Base-by-base conservation (phyloP, 1,140 invertebrate genomes). In the Camponotus vicinus region DNA sequence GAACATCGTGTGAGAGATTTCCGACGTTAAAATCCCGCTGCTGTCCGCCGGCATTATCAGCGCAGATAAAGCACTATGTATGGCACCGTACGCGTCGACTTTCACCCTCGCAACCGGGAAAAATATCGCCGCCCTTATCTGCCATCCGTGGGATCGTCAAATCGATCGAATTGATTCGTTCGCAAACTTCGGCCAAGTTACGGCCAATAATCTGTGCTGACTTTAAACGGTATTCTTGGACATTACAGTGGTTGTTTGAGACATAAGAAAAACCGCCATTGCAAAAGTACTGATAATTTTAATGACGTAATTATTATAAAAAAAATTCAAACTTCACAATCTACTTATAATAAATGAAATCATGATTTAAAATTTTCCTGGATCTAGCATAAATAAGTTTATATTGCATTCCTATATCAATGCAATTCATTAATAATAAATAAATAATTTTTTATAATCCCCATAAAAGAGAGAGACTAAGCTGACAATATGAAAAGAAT, bases 151-250 rank as follows among this genome's bases (percentile, higher is more conserved):
- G 37, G 11, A 37, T 37, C 18, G 52, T 63, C 70, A 37, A 63
- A 77, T 55, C 67, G 52, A 86, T 82, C 59, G 85, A 52, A 87
- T 87, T 82, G 85, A 87, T 82, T 79, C 37, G 70, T 59, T 52
- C 52, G 67, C 27, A 52, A 45, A 71, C 79, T 73, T 82, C 8
- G 27, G 15, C 27, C 37, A 21, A 75, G 69, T 55, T 57, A 69
- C 66, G 78, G 40, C 37, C 63, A 52, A 69, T 80, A 21, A 69
- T 70, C 49, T 21, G 21, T 8, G 21, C 45, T 66, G 64, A 40
- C 34, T 69, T 37, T 27, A 69, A 79, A 32, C 40, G 69, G 37
- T 45, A 42, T 70, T 80, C 49, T 21, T 32, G 3, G 21, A 57
- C 27, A n/a, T 70, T 34, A 61, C 5, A 21, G 15, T 8, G 8